Evolutionary conservation across 2,797 vertebrate species (phyloP).

Genomic region (Sparus aurata): DNA sequence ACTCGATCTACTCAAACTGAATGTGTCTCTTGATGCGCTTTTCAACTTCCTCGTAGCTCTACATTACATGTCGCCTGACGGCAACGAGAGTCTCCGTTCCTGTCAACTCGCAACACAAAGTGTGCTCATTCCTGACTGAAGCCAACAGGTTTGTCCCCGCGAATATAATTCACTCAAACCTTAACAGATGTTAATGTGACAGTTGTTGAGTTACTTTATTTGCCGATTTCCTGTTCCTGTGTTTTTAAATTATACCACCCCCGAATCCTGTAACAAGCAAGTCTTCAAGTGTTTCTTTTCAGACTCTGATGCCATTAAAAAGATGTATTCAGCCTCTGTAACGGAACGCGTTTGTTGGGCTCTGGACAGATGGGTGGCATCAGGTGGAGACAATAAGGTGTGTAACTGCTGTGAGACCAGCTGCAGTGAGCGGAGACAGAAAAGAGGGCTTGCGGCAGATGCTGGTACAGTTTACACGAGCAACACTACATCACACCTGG

Average conservation of each 20-base stretch:
- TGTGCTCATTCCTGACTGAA: slow-evolving; percentile 73
- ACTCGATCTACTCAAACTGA: no score
- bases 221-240: background rate
- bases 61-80: slow-evolving; percentile 78
- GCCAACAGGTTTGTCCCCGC: slow-evolving; percentile 62
- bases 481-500: slow-evolving; percentile 1
- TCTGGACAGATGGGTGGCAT: slow-evolving; percentile 80
- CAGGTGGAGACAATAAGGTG: slow-evolving; percentile 78
- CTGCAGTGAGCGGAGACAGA: slow-evolving; percentile 53
- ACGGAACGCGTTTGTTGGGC: background rate
- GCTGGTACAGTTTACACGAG: slow-evolving; percentile 54
- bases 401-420: slow-evolving; percentile 78
- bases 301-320: no score
- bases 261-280: background rate
- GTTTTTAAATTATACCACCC: background rate
- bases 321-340: background rate
- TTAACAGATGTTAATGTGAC: background rate
- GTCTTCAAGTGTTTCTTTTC: no score
- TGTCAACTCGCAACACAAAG: slow-evolving; percentile 66
- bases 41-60: slow-evolving; percentile 59
- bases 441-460: slow-evolving; percentile 54
- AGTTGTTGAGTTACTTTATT: background rate
- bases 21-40: background rate
- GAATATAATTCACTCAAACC: background rate
- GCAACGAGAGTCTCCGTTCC: slow-evolving; percentile 46